phyloP scores from a whole-genome alignment of 2,797 vertebrate species.

The Aselliscus stoliczkanus region DNA sequence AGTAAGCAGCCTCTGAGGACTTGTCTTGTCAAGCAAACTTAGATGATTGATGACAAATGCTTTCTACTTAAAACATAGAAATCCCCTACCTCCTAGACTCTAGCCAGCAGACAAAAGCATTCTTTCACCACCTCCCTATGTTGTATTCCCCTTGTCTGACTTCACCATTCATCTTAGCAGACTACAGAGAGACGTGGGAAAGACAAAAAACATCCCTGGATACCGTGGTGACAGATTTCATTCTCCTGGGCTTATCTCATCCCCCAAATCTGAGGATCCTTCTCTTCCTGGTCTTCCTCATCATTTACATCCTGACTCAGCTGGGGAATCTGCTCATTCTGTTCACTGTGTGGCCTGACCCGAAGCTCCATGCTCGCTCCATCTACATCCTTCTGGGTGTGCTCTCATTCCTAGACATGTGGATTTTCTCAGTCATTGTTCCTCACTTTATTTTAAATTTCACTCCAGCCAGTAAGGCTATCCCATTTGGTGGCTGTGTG shows the following conservation, averaged over 20 bases:
- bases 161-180: neutral
- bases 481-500: conserved; percentile 41
- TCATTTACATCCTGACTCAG: conserved; percentile 68
- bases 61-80: neutral
- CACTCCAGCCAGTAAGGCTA: conserved; percentile 3
- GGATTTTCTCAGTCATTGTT: conserved; percentile 63
- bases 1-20: neutral
- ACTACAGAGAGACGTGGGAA: conserved; percentile 34
- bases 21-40: neutral
- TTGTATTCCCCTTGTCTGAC: neutral
- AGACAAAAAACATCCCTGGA: conserved; percentile 43
- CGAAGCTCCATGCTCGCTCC: conserved; percentile 56
- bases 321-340: conserved; percentile 71
- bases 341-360: conserved; percentile 40
- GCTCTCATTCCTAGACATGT: conserved; percentile 73
- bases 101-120: neutral
- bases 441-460: conserved; percentile 47
- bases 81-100: neutral
- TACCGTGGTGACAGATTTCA: conserved; percentile 55
- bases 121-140: neutral
- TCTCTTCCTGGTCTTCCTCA: conserved; percentile 67
- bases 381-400: conserved; percentile 72
- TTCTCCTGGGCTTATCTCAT: conserved; percentile 66
- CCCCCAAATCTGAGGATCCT: conserved; percentile 26
- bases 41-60: neutral